Base-by-base conservation (phyloP, 2,113 vertebrate genomes). In the Thamnaconus septentrionalis region DNA sequence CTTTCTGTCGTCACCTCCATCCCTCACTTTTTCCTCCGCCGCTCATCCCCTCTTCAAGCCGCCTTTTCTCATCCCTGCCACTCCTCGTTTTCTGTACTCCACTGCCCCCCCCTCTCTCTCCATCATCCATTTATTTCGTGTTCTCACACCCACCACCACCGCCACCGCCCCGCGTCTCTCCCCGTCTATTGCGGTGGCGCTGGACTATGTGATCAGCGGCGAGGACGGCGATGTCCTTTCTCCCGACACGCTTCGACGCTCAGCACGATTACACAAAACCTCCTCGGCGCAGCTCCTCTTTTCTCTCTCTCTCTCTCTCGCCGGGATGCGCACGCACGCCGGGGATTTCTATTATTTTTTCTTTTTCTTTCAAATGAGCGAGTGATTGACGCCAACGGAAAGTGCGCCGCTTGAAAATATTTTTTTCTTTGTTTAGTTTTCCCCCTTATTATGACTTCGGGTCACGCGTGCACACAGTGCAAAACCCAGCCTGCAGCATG, bases 191-290 rank as follows among this genome's bases (percentile, higher is more conserved):
- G 81, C 83, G 73, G 70, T 57, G 76, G 73, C 73, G 66, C 79
- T 72, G 73, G 79, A 80, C 79, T 85, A 72, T 84, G 73, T 69
- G 88, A 88, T 88, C 87, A 78, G 84, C 81, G 84, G 76, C 66
- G 85, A 88, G 88, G 88, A 88, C 87, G 18, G 18, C 18, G 18
- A 82, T 76, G 85, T 88, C 88, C 87, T 88, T 86, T 86, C 79
- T 84, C 82, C 76, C 69, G 85, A 84, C 85, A 87, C 69, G 87
- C 87, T 84, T 84, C 70, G 69, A 61, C 12, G 80, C 85, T 76
- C 83, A 87, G 85, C 76, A 72, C 81, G 85, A 90, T 90, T 87
- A 88, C 88, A 88, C 87, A 90, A 88, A 88, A 79, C 80, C 83
- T 31, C 81, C 76, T 81, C 69, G 64, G 77, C 68, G 76, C 64